Base-by-base conservation (phyloP, 1,140 invertebrate species). In the Adoxophyes honmai region DNA sequence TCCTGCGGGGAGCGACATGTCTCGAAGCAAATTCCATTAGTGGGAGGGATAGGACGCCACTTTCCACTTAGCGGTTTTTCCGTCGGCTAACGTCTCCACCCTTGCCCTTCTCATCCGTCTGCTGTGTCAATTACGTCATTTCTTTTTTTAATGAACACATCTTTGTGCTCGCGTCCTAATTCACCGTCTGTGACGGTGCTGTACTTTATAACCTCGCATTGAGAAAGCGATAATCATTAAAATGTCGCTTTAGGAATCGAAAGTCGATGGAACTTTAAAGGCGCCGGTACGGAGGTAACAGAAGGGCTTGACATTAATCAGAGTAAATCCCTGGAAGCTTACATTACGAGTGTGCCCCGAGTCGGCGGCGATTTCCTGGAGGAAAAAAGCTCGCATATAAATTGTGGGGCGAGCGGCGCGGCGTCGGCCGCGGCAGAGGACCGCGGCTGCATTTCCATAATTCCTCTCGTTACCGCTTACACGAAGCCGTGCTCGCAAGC, bases 391-490 rank as follows among this genome's bases (percentile, higher is more conserved):
- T 62, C 21, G 54, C 60, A 42, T 48, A 55, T 66, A 65, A 62
- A 74, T 59, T 65, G 56, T 44, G 37, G 37, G 35, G n/a, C 36
- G 35, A 10, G 13, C 16, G 11, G 48, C 21, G 51, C n/a, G 48
- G n/a, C 11, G 34, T 10, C 51, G 28, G 33, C 14, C 52, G 35
- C 42, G n/a, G 52, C n/a, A 51, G 42, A 18, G 56, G 54, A 56
- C 52, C 52, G 53, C 33, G 55, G 48, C 15, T 59, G 62, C 59
- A 76, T 80, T 78, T 69, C 70, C 75, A 80, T 80, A 80, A 78
- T 80, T 76, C 66, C 38, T 59, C 62, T 75, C 73, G 71, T 71
- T 70, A 71, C 69, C 13, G 55, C 33, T 2, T 28, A 28, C 2
- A 28, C 21, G 28, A 39, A 15, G 53, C 38, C 55, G 28, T 59